phyloP scores from a whole-genome alignment of 1,140 invertebrate species.

The Caerostris extrusa region DNA sequence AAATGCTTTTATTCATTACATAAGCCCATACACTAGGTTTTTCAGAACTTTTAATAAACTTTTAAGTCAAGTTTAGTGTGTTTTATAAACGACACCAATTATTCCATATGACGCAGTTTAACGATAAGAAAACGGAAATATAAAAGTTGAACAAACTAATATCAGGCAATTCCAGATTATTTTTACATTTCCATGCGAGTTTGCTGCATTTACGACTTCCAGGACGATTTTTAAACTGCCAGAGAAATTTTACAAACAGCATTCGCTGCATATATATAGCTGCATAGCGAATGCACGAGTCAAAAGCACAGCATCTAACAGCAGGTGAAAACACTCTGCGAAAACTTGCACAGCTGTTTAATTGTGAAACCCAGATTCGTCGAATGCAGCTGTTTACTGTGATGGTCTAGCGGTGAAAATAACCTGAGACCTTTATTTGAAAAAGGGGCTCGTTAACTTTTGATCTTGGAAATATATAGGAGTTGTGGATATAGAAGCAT shows the following conservation, averaged over 20 bases:
- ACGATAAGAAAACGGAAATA: slow-evolving; percentile 18
- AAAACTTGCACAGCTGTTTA: not conserved
- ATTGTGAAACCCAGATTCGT: not conserved
- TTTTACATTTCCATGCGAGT: not conserved
- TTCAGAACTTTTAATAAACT: too few species aligned
- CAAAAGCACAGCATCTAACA: not conserved
- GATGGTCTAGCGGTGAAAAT: not conserved
- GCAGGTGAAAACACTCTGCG: not conserved
- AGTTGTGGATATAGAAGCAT: too few species aligned
- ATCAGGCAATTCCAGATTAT: not conserved
- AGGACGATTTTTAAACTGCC: not conserved
- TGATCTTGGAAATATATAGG: not conserved
- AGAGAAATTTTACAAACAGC: not conserved
- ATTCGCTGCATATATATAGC: not conserved
- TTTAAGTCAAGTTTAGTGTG: too few species aligned
- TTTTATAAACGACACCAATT: too few species aligned
- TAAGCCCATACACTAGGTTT: too few species aligned
- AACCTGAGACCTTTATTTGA: not conserved
- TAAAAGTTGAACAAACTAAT: not conserved
- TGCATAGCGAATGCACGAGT: not conserved
- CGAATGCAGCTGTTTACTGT: not conserved
- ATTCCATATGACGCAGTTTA: too few species aligned
- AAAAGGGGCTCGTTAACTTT: not conserved
- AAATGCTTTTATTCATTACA: too few species aligned
- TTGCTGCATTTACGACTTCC: not conserved